Evolutionary conservation across 2,113 vertebrate genomes (phyloP), one percentile per base, ranked within the genome.

Genomic region (Castor canadensis): DNA sequence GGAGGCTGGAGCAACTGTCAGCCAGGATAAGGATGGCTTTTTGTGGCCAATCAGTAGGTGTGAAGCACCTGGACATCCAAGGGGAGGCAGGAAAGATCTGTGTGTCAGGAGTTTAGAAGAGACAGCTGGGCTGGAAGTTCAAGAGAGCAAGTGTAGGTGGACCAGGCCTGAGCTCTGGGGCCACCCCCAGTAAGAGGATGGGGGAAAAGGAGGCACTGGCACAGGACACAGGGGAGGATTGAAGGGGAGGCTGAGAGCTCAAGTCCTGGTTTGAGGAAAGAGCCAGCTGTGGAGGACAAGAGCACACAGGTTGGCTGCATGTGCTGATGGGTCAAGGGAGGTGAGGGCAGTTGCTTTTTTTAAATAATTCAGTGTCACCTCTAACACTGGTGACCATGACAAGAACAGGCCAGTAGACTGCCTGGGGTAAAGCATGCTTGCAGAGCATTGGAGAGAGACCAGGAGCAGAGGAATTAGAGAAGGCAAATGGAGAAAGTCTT

Each of bases 281-380:
- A 62, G 22, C 5, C 1, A 16, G 22, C 16, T 30, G 26, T 13
- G 6, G 47, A 60, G 45, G 8, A 47, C 32, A n/a, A 72, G 43
- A 69, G 22, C 16, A 11, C 15, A 12, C 73, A 43, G 17, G 72
- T 43, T 22, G 7, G 40, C 64, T 11, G 0, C 1, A 0, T 30
- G 82, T 80, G 75, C 69, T 30, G 30, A 32, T 13, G 56, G 56
- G 13, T 11, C n/a, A 6, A 5, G 32, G 1, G 11, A 9, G 71
- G 19, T 35, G 30, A 72, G 67, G 38, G 17, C 32, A 28, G 11
- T 4, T 35, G 40, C 1, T n/a, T 60, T 35, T 72, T 66, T 32
- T 20, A 38, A 38, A 26, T 47, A 45, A 9, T 47, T 43, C 4
- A 24, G 30, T 13, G 6, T 22, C 19, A 16, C 1, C 49, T 2